These are phyloP conservation scores for Brachyrhaphis roseni DNA, from an alignment of 2,797 vertebrate genomes.

Conservation along the genomic window DNA sequence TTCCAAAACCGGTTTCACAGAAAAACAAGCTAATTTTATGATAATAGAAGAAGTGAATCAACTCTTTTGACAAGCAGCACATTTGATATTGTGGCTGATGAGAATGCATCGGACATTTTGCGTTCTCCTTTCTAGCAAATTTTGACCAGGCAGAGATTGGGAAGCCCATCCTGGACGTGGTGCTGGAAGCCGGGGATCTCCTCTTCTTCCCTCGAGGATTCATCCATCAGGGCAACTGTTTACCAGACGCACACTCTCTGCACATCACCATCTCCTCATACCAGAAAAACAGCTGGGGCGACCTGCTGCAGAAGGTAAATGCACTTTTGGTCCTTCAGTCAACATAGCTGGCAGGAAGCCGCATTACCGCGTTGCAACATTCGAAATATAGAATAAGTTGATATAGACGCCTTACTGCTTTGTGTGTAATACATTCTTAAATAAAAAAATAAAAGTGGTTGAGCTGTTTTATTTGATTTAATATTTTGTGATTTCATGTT, in stretches of 20 bases:
- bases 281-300: conserved; percentile 95
- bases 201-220: conserved; percentile 96
- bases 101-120: not conserved
- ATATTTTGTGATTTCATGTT: not conserved
- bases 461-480: not conserved
- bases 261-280: conserved; percentile 95
- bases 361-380: not conserved
- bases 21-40: not conserved
- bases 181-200: conserved; percentile 93
- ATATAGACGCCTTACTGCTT: not conserved
- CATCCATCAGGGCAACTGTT: conserved; percentile 92
- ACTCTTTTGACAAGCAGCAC: not conserved
- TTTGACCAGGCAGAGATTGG: conserved; percentile 87
- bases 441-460: not conserved
- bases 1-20: not conserved
- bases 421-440: not conserved
- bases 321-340: too few species aligned
- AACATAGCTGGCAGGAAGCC: not conserved
- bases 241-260: conserved; percentile 88
- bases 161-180: conserved; percentile 87
- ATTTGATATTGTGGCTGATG: not conserved
- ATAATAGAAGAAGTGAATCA: not conserved
- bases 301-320: conserved; percentile 86
- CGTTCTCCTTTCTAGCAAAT: conserved; percentile 78
- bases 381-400: not conserved